Evolutionary conservation across 92 coral and sea anemone genomes (phyloP).

Genomic region (Ricordea florida): DNA sequence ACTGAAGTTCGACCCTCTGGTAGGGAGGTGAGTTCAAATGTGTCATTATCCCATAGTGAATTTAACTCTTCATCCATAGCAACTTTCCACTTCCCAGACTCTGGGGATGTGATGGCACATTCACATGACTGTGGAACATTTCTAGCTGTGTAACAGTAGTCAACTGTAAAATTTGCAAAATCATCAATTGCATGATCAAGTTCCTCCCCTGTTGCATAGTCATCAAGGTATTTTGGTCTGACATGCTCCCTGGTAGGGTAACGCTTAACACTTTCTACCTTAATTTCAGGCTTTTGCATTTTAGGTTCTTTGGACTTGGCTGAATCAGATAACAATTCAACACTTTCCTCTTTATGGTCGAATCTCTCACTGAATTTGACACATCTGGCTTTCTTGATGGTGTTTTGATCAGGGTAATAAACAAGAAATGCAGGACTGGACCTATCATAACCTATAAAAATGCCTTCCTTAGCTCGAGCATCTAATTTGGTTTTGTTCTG

Average conservation of each 20-base stretch:
- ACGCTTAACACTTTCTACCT: neutral
- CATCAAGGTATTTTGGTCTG: constrained; percentile 32
- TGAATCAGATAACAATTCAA: neutral
- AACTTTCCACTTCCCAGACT: constrained; percentile 1
- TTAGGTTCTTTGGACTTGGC: neutral
- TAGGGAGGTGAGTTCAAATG: constrained; percentile 45
- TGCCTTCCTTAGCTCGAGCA: too few relatives aligned
- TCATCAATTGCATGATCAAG: constrained; percentile 16
- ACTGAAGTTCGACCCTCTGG: constrained; percentile 39
- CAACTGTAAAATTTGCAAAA: constrained; percentile 37
- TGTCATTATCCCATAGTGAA: constrained; percentile 27
- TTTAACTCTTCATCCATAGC: constrained; percentile 20
- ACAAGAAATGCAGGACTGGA: too few relatives aligned
- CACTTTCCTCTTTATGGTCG: too few relatives aligned
- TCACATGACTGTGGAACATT: constrained; percentile 22
- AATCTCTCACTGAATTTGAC: too few relatives aligned
- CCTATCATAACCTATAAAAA: too few relatives aligned
- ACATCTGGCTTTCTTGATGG: too few relatives aligned
- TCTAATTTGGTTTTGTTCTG: too few relatives aligned
- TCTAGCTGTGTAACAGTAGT: constrained; percentile 12
- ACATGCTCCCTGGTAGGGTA: constrained; percentile 25
- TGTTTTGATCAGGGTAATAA: too few relatives aligned
- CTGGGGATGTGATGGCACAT: constrained; percentile 1
- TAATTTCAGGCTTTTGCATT: neutral
- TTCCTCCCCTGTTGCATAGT: constrained; percentile 19